Conservation (phyloP, 2,113 vertebrate species). For the Ceratotherium simum region DNA sequence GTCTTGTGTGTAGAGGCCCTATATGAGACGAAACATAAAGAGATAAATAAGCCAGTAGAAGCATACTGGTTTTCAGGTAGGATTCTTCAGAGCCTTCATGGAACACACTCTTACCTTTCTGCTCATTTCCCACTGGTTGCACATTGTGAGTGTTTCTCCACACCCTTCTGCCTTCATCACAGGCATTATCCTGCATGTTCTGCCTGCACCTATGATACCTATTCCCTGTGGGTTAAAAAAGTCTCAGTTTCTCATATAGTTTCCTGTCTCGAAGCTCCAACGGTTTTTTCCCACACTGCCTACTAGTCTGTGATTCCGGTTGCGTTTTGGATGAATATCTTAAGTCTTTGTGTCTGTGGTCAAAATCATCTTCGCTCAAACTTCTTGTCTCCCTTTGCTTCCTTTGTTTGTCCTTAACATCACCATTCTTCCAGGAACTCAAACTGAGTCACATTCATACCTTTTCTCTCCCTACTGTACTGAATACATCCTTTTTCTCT, state of each 20-base stretch:
- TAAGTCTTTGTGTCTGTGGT: neutral
- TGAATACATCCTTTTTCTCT: neutral
- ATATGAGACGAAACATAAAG: neutral
- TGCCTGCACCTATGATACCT: neutral
- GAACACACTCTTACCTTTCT: neutral
- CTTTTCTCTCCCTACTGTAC: neutral
- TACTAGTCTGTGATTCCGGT: neutral
- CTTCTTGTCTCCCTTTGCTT: neutral
- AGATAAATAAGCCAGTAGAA: neutral
- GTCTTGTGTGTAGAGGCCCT: neutral
- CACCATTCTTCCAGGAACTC: neutral
- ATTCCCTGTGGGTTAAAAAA: neutral
- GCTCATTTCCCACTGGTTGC: neutral
- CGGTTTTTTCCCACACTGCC: neutral
- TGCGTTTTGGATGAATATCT: neutral
- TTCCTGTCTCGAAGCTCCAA: neutral
- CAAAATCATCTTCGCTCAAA: neutral
- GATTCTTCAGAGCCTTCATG: neutral
- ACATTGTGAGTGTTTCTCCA: neutral
- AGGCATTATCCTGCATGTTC: neutral
- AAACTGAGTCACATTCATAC: neutral
- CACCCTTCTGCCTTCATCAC: neutral
- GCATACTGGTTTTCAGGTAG: neutral
- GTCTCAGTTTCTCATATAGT: neutral
- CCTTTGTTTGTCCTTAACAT: neutral